Percentiles rank a stretch among this genome's conserved stretches.
Conservation (phyloP, 1,140 invertebrate genomes). For the Araneus ventricosus region DNA sequence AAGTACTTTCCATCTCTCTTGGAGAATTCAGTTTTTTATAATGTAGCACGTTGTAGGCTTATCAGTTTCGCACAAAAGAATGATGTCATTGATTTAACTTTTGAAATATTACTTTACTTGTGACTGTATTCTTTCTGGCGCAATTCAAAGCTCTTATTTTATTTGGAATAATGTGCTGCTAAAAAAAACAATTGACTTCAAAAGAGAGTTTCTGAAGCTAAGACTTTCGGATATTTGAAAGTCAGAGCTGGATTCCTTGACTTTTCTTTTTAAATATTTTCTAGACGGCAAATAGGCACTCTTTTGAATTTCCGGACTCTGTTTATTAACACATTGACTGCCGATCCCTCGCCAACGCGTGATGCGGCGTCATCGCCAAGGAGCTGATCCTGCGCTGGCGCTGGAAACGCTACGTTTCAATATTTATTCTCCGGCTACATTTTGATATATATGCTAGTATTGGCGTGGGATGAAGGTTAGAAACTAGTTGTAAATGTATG, state of each 20-base stretch:
- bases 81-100: constrained; percentile 25
- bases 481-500: too few relatives aligned
- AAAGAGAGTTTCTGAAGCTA: neutral
- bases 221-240: neutral
- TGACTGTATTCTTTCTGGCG: neutral
- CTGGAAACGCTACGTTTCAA: too few relatives aligned
- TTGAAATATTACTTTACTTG: neutral
- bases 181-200: neutral
- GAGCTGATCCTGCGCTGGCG: too few relatives aligned
- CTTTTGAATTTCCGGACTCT: too few relatives aligned
- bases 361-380: too few relatives aligned
- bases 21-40: neutral
- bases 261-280: too few relatives aligned
- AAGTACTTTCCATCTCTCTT: neutral
- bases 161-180: neutral
- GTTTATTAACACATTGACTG: too few relatives aligned
- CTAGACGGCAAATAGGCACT: too few relatives aligned
- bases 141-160: neutral
- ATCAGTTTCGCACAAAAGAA: neutral
- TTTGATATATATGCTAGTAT: too few relatives aligned
- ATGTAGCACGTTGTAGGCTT: neutral
- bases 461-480: too few relatives aligned
- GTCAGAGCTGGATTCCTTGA: neutral
- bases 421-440: too few relatives aligned
- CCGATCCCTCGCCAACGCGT: too few relatives aligned